Evolutionary conservation across 2,113 vertebrate species (phyloP).

Genomic region (Ramphastos sulfuratus): DNA sequence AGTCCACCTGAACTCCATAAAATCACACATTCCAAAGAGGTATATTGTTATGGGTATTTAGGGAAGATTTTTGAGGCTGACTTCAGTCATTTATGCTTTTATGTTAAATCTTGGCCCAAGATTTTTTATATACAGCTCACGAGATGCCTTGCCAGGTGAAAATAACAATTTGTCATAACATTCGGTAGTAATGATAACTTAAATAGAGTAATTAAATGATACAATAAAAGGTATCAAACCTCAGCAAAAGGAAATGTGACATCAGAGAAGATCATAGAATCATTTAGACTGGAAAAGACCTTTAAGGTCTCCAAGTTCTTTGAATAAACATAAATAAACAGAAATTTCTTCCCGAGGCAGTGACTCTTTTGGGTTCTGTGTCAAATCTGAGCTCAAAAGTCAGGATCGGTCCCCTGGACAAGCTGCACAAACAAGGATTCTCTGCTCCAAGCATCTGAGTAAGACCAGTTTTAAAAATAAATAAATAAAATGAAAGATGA

Average conservation of each 20-base stretch:
- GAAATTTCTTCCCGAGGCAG: background rate
- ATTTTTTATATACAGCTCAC: background rate
- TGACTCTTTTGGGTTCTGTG: background rate
- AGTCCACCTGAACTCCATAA: background rate
- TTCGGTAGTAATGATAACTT: background rate
- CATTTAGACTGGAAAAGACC: too few species aligned
- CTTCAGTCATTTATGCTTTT: background rate
- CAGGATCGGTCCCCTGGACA: background rate
- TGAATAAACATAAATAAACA: background rate
- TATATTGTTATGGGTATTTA: background rate
- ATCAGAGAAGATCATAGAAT: background rate
- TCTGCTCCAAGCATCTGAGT: background rate
- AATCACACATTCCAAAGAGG: background rate
- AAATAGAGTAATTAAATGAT: background rate
- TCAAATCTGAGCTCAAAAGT: background rate
- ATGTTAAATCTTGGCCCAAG: background rate
- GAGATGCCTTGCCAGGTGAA: background rate
- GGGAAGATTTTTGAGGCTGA: background rate
- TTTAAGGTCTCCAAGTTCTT: too few species aligned
- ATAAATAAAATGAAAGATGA: background rate
- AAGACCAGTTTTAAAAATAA: background rate
- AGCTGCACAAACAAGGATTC: fast-evolving
- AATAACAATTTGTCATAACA: fast-evolving
- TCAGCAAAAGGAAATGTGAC: background rate
- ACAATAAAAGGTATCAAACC: background rate